These are phyloP conservation scores for Coregonus suidteri DNA, from an alignment of 2,797 vertebrate species.

Conservation along the genomic window DNA sequence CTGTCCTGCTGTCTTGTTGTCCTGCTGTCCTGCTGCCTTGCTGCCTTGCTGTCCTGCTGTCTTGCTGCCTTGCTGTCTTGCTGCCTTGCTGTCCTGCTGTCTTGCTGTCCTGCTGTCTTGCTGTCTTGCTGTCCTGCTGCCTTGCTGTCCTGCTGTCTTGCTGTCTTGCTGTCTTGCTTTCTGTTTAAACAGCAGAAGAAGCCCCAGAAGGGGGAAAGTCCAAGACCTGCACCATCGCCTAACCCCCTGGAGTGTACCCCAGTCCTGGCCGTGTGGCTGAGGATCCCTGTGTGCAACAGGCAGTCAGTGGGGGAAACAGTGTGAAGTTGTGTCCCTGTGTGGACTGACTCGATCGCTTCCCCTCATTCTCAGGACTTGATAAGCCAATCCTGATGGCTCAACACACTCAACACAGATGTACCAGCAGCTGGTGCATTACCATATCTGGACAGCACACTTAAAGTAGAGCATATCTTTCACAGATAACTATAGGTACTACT, in stretches of 20 bases:
- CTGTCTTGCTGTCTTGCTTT: not conserved
- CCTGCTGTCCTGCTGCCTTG: no score
- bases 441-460: not conserved
- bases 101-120: no score
- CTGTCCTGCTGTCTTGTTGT: no score
- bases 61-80: no score
- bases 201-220: constrained; percentile 80
- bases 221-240: constrained; percentile 95
- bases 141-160: no score
- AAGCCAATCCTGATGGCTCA: not conserved
- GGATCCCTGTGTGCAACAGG: not conserved
- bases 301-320: not conserved
- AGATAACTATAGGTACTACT: not conserved
- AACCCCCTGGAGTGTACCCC: constrained; percentile 41
- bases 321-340: not conserved
- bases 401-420: not conserved
- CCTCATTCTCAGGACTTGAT: constrained; percentile 1
- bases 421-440: not conserved
- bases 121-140: not conserved
- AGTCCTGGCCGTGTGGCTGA: not conserved
- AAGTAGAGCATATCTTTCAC: constrained; percentile 2
- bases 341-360: not conserved
- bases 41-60: no score
- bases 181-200: constrained; percentile 6
- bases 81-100: no score